These are phyloP conservation scores for Zygaena filipendulae DNA, from an alignment of 2,888 invertebrate species.

Conservation along the genomic window DNA sequence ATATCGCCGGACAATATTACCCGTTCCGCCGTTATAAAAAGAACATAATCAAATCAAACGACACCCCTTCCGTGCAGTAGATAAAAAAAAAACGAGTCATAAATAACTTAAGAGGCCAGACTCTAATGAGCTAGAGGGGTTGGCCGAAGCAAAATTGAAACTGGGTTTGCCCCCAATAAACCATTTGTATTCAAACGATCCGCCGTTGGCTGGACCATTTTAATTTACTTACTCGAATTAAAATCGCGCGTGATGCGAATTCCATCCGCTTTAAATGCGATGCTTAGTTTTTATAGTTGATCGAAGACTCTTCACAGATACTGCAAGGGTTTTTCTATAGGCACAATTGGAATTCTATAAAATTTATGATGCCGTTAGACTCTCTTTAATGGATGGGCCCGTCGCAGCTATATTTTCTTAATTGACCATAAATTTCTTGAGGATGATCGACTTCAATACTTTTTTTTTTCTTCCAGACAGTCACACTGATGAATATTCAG, in stretches of 20 bases:
- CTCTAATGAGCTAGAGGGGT: conserved; percentile 46
- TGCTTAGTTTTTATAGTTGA: conserved; percentile 61
- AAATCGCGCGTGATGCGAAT: conserved; percentile 64
- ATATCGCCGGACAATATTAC: no score
- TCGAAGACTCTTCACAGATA: conserved; percentile 46
- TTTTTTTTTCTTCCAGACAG: conserved; percentile 41
- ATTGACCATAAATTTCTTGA: conserved; percentile 35
- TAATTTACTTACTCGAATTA: conserved; percentile 67
- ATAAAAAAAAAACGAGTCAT: conserved; percentile 42
- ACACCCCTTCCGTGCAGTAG: conserved; percentile 33
- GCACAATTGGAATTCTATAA: no score
- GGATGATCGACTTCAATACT: conserved; percentile 33
- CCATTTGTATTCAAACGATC: conserved; percentile 62
- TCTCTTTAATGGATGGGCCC: conserved; percentile 25
- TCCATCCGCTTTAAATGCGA: conserved; percentile 38
- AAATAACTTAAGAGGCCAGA: conserved; percentile 42
- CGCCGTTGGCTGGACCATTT: conserved; percentile 53
- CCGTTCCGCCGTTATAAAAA: no score
- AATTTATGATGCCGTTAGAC: conserved; percentile 21
- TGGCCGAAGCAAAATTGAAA: conserved; percentile 41
- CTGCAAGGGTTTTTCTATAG: conserved; percentile 29
- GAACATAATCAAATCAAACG: conserved; percentile 34
- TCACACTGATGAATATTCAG: no score
- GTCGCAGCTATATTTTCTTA: conserved; percentile 36
- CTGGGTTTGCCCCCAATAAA: conserved; percentile 46